Percentiles rank a stretch among this genome's conserved stretches.
These are phyloP conservation scores for human (Homo sapiens) DNA, from an alignment of 2,113 vertebrate species.

Conservation along the genomic window DNA sequence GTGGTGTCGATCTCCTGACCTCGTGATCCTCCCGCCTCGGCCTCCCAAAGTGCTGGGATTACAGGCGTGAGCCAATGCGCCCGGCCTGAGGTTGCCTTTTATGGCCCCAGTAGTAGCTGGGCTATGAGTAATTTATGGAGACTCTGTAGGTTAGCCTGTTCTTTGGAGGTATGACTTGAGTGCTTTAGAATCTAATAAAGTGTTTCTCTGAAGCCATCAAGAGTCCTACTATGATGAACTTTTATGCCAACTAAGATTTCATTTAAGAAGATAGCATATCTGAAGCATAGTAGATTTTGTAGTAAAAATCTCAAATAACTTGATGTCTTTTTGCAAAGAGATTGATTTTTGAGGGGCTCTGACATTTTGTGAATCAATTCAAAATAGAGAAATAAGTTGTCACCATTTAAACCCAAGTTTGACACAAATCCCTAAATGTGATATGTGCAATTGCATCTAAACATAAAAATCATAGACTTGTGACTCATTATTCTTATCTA, in stretches of 20 bases:
- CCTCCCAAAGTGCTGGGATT: too few relatives aligned
- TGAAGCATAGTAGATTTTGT: background rate
- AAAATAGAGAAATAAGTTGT: slow-evolving; percentile 18
- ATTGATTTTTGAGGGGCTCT: slow-evolving; percentile 11
- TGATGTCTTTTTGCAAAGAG: slow-evolving; percentile 35
- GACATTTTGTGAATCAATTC: slow-evolving; percentile 2
- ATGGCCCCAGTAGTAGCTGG: background rate
- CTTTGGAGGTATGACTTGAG: background rate
- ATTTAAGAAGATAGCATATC: background rate
- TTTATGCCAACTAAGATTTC: slow-evolving; percentile 35
- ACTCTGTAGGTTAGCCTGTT: background rate
- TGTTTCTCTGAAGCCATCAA: background rate
- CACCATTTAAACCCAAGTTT: slow-evolving; percentile 16
- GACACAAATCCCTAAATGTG: background rate
- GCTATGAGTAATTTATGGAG: background rate
- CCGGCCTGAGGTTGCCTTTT: background rate
- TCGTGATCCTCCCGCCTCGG: too few relatives aligned
- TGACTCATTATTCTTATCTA: background rate
- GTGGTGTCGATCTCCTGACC: too few relatives aligned
- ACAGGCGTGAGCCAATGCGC: too few relatives aligned
- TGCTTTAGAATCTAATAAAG: background rate
- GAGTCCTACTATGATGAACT: background rate
- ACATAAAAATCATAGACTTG: background rate
- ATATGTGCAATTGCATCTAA: background rate
- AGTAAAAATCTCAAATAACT: slow-evolving; percentile 45